phyloP scores from a whole-genome alignment of 1,140 invertebrate species.

The Xylocopa sonorina region DNA sequence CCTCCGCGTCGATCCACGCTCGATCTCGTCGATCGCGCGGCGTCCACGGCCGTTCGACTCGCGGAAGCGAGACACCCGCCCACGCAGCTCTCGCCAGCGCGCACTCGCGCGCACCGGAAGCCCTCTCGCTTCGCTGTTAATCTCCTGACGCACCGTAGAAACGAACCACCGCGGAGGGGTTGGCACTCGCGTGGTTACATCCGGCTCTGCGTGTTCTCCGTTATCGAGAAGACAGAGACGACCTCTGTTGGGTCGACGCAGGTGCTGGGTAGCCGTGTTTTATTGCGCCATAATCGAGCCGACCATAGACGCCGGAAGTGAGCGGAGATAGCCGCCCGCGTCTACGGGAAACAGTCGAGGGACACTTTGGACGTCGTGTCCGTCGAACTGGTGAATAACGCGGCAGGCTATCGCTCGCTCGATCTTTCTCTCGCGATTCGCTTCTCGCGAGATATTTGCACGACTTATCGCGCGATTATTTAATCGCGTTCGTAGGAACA shows the following conservation, averaged over 20 bases:
- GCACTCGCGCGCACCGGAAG: neutral
- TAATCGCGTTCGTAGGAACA: too few relatives aligned
- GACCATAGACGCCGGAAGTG: slow-evolving; percentile 75
- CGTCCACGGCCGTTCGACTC: neutral
- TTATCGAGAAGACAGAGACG: slow-evolving; percentile 66
- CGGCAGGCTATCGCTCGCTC: neutral
- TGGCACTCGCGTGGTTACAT: too few relatives aligned
- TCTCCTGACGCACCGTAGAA: slow-evolving; percentile 37
- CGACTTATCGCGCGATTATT: too few relatives aligned
- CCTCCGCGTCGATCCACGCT: neutral
- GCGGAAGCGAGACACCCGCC: neutral
- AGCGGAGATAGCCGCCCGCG: slow-evolving; percentile 68
- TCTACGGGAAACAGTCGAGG: slow-evolving; percentile 67
- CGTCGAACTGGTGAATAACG: neutral
- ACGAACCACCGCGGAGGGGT: too few relatives aligned
- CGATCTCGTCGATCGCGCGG: neutral
- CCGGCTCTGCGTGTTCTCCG: slow-evolving; percentile 61
- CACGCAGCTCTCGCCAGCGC: neutral
- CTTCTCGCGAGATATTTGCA: neutral
- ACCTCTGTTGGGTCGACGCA: slow-evolving; percentile 71
- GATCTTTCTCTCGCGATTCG: neutral
- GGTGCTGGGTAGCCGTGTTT: slow-evolving; percentile 76
- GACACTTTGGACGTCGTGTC: neutral
- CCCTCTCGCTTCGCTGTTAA: neutral
- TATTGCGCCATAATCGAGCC: slow-evolving; percentile 77